Base-by-base conservation (phyloP, 2,888 invertebrate species). In the Eudemis profundana region DNA sequence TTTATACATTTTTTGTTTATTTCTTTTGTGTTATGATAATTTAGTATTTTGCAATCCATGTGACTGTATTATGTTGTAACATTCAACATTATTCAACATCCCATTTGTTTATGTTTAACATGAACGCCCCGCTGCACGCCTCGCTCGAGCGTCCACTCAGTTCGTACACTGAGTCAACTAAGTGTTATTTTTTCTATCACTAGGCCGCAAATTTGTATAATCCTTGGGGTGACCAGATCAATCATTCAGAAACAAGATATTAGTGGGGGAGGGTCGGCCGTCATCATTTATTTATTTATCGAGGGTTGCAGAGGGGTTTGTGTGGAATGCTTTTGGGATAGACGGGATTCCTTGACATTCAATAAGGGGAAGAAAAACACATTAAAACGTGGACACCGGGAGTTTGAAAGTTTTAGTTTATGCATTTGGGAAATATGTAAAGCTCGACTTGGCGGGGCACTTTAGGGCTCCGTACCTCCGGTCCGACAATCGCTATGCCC, bases 191-290 rank as follows among this genome's bases (percentile, higher is more conserved):
- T 33, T 33, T 33, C 33, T 7, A 33, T 33, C 8, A 8, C 33
- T 10, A 10, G 2, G 8, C 33, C 33, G 10, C 10, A 10, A 33
- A 33, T 33, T 33, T 33, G 33, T 33, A 33, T 33, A 33, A 33
- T 33, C 33, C 33, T 7, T 33, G 8, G 33, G 33, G 33, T 33
- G 33, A 33, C 33, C 33, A 2, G 1, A 33, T 33, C 33, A 33
- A 33, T 33, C 33, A 33, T 33, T 33, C 33, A 33, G 33, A 33
- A 33, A 33, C 33, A 33, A 33, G 33, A 33, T 33, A 33, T 33
- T 33, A 33, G 33, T 10, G 33, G 33, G 33, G 33, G 27, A 5
- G 27, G 27, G 4, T 8, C 33, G 33, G 2, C 33, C 33, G 8
- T 33, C 33, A 33, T 33, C 10, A 33, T 33, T 33, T 33, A 33